phyloP scores from a whole-genome alignment of 1,140 invertebrate species.

The Heliconius eleuchia region DNA sequence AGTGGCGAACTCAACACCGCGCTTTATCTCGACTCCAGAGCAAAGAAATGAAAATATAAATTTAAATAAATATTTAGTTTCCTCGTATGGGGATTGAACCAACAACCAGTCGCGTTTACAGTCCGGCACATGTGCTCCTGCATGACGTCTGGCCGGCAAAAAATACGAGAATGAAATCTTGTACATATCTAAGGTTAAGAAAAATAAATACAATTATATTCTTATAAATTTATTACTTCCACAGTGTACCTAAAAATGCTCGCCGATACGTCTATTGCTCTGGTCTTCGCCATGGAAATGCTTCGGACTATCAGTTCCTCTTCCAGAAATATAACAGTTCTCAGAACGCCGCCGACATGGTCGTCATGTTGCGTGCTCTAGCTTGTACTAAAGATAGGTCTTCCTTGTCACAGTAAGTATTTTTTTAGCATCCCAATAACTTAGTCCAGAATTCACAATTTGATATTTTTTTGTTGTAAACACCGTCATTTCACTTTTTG shows the following conservation, averaged over 20 bases:
- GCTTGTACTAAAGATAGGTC: constrained; percentile 80
- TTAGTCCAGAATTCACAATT: too few relatives aligned
- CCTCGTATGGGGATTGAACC: too few relatives aligned
- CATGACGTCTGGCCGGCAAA: too few relatives aligned
- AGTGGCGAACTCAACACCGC: too few relatives aligned
- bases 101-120: too few relatives aligned
- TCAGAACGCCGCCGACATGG: constrained; percentile 82
- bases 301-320: constrained; percentile 82
- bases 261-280: constrained; percentile 82
- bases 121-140: too few relatives aligned
- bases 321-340: constrained; percentile 79
- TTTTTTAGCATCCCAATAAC: background rate
- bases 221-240: constrained; percentile 25
- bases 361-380: constrained; percentile 83
- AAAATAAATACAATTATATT: background rate
- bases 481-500: too few relatives aligned
- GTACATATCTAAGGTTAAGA: background rate
- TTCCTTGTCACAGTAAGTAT: constrained; percentile 76
- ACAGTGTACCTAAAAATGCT: constrained; percentile 61
- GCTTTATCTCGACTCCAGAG: too few relatives aligned
- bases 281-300: constrained; percentile 78
- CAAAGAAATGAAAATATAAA: too few relatives aligned
- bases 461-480: too few relatives aligned
- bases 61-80: too few relatives aligned
- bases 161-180: background rate